Base-by-base conservation (phyloP, 2,113 vertebrate species). In the Perca flavescens region DNA sequence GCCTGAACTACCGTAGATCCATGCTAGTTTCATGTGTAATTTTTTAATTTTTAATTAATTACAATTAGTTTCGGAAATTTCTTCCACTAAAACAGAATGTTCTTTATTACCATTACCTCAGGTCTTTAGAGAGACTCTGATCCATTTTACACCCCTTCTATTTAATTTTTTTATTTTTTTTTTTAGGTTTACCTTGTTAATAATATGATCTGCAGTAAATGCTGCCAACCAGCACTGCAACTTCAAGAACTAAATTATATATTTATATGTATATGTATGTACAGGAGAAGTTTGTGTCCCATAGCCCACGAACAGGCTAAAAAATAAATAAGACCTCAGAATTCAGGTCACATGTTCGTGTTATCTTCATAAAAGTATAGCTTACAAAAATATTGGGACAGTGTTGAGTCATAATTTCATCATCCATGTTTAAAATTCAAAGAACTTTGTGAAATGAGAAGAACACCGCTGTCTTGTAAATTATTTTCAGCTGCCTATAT, bases 321-420 rank as follows among this genome's bases (percentile, higher is more conserved):
- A 49, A 34, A 57, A 47, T 22, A 36, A 13, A 47, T 21, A 21
- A 62, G 40, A 11, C 0, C 25, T 73, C 9, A 40, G 34, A 60
- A 74, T 52, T 75, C 63, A 79, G 66, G 13, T 60, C 57, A 49
- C 22, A 17, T 43, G n/a, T 22, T 66, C 13, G 4, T 72, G 4
- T 60, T 73, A 65, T 85, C 63, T 40, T 70, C n/a, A 36, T 34
- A 12, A 47, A 74, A 61, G 19, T 58, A 40, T 9, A 34, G 62
- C 60, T 54, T 4, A 16, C n/a, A 74, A 36, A 64, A 56, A 80
- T 28, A 60, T 3, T 21, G 28, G 43, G 53, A 52, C 22, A 12
- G 28, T 7, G 78, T 86, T 84, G 83, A 82, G 70, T 86, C 83
- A 82, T 62, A 36, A 52, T 84, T 86, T 86, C 80, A 86, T 88